Evolutionary conservation across 1,140 invertebrate species (phyloP), one percentile per base, ranked within the genome.

Genomic region (Nephila pilipes): DNA sequence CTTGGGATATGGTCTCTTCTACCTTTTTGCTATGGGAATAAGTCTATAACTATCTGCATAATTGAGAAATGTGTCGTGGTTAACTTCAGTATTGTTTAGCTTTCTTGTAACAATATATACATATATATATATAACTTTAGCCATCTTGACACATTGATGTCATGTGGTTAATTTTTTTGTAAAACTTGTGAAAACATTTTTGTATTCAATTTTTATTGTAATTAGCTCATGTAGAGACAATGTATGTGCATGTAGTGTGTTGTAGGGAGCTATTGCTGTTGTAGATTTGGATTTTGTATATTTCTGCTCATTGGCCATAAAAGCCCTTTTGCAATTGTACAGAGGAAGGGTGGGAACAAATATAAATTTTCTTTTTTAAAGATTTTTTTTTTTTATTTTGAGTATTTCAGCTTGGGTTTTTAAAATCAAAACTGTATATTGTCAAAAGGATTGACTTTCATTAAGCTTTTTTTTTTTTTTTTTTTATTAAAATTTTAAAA

Each of bases 201-300:
- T 93, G 92, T 93, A 93, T 93, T 89, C 85, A 85, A 93, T 93
- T 93, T 93, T 89, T 93, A 93, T 93, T 93, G 92, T 93, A 93
- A 89, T 93, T 93, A 93, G 92, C 75, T 89, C 58, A 75, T 75
- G 57, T 88, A 89, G 87, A 89, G 54, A 93, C 29, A 93, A 36
- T 93, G 92, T 93, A 58, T 93, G 85, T 93, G 91, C 91, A 87
- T 93, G 91, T 93, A 93, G 91, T 87, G 91, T 93, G 92, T 93
- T 57, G 65, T 93, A 88, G 87, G 87, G 92, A 93, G 87, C 85
- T 87, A 79, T 87, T 85, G 91, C 90, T 87, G 75, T 93, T 93
- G 92, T 93, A 93, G 92, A 93, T 93, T 93, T 87, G 83, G 63
- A 93, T 93, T 91, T 93, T 93, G 92, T 93, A 93, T 93, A 93